Conservation (phyloP, 2,888 invertebrate species). For the Barypeithes pellucidus region DNA sequence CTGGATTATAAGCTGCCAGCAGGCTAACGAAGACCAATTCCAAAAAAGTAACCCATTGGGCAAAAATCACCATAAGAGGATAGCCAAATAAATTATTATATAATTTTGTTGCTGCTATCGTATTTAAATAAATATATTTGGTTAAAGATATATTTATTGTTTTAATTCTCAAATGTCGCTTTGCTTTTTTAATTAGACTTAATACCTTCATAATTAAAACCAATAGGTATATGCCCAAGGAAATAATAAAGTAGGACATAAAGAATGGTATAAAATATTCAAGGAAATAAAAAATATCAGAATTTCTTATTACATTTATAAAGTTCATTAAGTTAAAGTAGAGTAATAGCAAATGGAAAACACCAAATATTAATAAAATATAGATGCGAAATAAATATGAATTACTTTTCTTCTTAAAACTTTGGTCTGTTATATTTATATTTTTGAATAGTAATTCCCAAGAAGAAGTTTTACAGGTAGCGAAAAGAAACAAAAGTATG, state of each 20-base stretch:
- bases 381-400: not conserved
- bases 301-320: not conserved
- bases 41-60: constrained; percentile 9
- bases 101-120: not conserved
- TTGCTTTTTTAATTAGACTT: not conserved
- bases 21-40: not conserved
- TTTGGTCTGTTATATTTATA: not conserved
- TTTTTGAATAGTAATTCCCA: not conserved
- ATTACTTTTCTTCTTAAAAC: not conserved
- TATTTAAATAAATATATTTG: constrained; percentile 17
- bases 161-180: not conserved
- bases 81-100: constrained; percentile 22
- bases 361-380: no score
- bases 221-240: not conserved
- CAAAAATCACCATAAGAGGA: not conserved
- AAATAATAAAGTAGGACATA: not conserved
- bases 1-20: not conserved
- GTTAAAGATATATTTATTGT: not conserved
- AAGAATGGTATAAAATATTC: not conserved
- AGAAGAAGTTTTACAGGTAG: not conserved
- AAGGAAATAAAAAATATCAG: not conserved
- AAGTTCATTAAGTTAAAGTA: not conserved
- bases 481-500: not conserved
- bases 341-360: not conserved
- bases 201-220: not conserved